Evolutionary conservation across 1,140 invertebrate genomes (phyloP), one percentile per base, ranked within the genome.

Genomic region (Luehdorfia chinensis): DNA sequence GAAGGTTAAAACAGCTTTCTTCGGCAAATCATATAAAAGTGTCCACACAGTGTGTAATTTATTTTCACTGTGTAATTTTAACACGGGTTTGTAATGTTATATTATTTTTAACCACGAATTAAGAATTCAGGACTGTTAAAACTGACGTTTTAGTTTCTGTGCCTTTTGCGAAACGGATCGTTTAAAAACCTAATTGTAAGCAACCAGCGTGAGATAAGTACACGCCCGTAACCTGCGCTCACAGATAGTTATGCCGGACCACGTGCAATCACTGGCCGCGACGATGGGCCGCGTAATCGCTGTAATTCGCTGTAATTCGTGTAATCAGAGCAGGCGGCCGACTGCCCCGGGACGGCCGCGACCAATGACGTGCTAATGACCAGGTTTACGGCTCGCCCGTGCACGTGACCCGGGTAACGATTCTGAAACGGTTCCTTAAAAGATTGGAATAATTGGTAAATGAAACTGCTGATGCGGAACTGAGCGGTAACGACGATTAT

Each of bases 311-410:
- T 8, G 48, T 59, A 59, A 59, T 59, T 50, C 36, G 25, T 36
- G 56, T 57, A 57, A 52, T 55, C 41, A 47, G 43, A 50, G 52
- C 43, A 21, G 45, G 48, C 16, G 41, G 34, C 43, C 19, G 43
- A 33, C 33, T 33, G 39, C 25, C 34, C 34, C 34, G 56, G 27
- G 45, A 45, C 44, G 36, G 41, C 44, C 39, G 39, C 18, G 34
- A 47, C 51, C 51, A 55, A 59, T 48, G 46, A 49, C 47, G 52
- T 59, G 57, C 45, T 59, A 59, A 59, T 55, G 49, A 33, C 34
- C 18, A 37, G 34, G 34, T 36, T 36, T 36, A 36, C 9, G 14
- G 34, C 34, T 4, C 1, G 11, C 12, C 9, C 13, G 11, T 21
- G 13, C 36, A 39, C 36, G 36, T 39, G 36, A 8, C 12, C 37